Conservation (phyloP, 2,888 invertebrate genomes). For the Entomobrya multifasciata region DNA sequence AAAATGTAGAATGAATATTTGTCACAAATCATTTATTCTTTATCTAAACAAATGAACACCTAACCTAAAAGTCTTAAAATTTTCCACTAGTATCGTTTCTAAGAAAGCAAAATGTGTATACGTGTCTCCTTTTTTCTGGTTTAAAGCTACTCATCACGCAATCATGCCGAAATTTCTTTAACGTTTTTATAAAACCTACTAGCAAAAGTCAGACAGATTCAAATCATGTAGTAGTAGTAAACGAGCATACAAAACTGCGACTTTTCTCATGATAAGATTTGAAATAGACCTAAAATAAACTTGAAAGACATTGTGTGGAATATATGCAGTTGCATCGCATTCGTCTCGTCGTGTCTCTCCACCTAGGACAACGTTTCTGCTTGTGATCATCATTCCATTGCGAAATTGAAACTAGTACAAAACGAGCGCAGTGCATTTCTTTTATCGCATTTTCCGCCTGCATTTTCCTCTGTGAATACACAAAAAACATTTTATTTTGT, state of each 20-base stretch:
- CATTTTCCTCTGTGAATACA: not conserved
- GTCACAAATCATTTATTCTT: slow-evolving; percentile 9
- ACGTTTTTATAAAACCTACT: not conserved
- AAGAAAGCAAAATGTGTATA: not conserved
- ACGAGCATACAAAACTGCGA: slow-evolving; percentile 1
- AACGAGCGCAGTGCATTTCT: slow-evolving; percentile 39
- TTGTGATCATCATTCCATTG: slow-evolving; percentile 30
- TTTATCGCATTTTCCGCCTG: not conserved
- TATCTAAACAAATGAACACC: slow-evolving; percentile 4
- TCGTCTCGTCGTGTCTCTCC: slow-evolving; percentile 19
- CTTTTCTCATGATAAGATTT: slow-evolving; percentile 42
- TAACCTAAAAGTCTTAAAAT: not conserved
- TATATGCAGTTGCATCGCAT: slow-evolving; percentile 42
- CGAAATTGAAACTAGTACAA: slow-evolving; percentile 12
- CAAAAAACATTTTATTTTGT: not conserved
- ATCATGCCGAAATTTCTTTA: slow-evolving; percentile 6
- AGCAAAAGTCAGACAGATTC: not conserved
- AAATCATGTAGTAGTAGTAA: not conserved
- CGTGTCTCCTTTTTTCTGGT: not conserved
- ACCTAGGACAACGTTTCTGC: slow-evolving; percentile 8
- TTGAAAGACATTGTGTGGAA: slow-evolving; percentile 36
- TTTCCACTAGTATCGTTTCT: not conserved
- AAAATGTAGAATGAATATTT: not conserved
- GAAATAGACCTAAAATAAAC: slow-evolving; percentile 66
- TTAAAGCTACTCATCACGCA: slow-evolving; percentile 4